Evolutionary conservation across 2,113 vertebrate genomes (phyloP), one percentile per base, ranked within the genome.

Genomic region (Pelvicachromis taeniatus): DNA sequence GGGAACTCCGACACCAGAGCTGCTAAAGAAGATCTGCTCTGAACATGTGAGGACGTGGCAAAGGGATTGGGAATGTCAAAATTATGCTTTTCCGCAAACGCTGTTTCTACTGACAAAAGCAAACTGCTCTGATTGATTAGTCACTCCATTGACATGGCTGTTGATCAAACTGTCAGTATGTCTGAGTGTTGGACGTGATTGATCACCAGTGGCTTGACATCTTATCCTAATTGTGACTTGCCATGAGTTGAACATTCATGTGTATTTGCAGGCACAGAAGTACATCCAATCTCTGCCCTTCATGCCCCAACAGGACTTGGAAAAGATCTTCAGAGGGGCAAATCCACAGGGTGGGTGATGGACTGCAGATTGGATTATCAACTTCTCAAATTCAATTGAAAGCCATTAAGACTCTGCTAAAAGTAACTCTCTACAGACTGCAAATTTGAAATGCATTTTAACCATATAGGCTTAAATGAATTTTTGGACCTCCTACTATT

Each of bases 221-320:
- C 9, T 82, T 50, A 54, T 61, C 29, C 4, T 59, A 56, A 73
- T 29, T 73, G 68, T 29, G 9, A 73, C 40, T 45, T 45, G 40
- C 23, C 9, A 1, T 2, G 7, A 19, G 56, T 7, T 4, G 58
- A 84, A 26, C 1, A 13, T 54, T 7, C 23, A 11, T 88, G 23
- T 86, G 58, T 91, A 52, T 87, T 89, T 82, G 59, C 95, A 99
- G 98, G 99, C 98, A 52, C 97, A 99, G 95, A 99, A 98, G 65
- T 99, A 99, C 89, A 98, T 99, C 83, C 97, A 99, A 95, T 99
- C 98, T 79, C 96, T 99, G 92, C 97, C 99, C 65, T 97, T 97
- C 91, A 98, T 99, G 98, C 98, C 98, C 53, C 97, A 97, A 90
- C 98, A 99, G 94, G 98, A 99, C 94, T 95, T 99, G 93, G 97